Evolutionary conservation across 2,113 vertebrate species (phyloP).

Genomic region (Cromileptes altivelis): DNA sequence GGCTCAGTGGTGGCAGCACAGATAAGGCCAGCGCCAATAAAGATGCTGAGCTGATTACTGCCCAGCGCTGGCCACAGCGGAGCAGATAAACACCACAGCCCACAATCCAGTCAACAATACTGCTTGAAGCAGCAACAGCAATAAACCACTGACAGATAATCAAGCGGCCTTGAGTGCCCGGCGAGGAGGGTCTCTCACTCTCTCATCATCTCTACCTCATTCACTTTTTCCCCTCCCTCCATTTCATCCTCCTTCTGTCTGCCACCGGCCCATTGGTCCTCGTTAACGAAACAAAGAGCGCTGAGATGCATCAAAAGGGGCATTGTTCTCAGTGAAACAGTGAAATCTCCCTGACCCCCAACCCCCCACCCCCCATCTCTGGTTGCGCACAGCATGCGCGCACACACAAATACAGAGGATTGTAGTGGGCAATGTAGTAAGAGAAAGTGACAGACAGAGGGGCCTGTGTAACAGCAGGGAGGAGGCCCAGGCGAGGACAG

Average conservation of each 20-base stretch:
- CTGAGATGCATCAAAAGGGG: conserved; percentile 79
- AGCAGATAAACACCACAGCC: conserved; percentile 63
- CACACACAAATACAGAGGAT: conserved; percentile 65
- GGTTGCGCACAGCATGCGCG: conserved; percentile 41
- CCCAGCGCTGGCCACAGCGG: conserved; percentile 42
- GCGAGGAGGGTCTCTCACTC: conserved; percentile 28
- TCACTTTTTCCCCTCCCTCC: conserved; percentile 48
- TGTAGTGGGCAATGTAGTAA: conserved; percentile 51
- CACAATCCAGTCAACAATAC: conserved; percentile 47
- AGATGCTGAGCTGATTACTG: conserved; percentile 73
- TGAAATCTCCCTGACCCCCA: conserved; percentile 69
- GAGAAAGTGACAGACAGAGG: conserved; percentile 81
- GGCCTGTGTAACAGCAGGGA: conserved; percentile 74
- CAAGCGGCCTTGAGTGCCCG: conserved; percentile 40
- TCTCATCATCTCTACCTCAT: conserved; percentile 53
- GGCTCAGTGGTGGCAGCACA: conserved; percentile 51
- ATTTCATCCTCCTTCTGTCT: conserved; percentile 70
- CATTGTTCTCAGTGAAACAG: conserved; percentile 78
- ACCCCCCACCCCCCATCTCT: conserved; percentile 28
- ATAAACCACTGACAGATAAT: conserved; percentile 69
- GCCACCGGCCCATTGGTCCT: conserved; percentile 62
- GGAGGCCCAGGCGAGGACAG: conserved; percentile 65
- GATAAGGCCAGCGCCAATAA: conserved; percentile 68
- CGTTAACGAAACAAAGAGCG: conserved; percentile 76
- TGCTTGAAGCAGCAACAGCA: conserved; percentile 35